Conservation (phyloP, 2,113 vertebrate species). For the Chitala chitala region DNA sequence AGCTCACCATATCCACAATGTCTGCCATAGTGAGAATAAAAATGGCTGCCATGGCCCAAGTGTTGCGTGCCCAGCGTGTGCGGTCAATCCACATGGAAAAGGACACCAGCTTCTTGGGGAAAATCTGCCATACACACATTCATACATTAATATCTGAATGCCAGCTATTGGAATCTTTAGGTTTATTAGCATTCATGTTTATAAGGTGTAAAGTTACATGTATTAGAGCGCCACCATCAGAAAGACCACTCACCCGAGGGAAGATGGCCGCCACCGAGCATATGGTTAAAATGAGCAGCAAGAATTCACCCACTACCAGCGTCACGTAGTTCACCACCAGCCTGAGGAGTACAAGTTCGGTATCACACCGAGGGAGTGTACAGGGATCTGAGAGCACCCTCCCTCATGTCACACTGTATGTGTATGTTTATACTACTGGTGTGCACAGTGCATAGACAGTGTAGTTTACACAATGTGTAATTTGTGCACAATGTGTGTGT, state of each 20-base stretch:
- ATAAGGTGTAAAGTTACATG: too few relatives aligned
- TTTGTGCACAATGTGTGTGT: too few relatives aligned
- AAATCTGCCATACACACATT: constrained; percentile 57
- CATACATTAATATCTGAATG: constrained; percentile 14
- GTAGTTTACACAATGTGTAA: too few relatives aligned
- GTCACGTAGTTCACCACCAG: constrained; percentile 86
- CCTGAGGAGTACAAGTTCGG: constrained; percentile 56
- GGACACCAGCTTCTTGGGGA: constrained; percentile 79
- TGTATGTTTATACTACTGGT: neutral
- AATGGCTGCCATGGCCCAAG: constrained; percentile 89
- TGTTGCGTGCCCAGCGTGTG: constrained; percentile 91
- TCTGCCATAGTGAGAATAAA: constrained; percentile 85
- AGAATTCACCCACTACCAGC: constrained; percentile 72
- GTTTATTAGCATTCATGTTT: too few relatives aligned
- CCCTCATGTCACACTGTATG: neutral
- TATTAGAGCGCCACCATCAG: too few relatives aligned
- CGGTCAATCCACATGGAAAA: constrained; percentile 92
- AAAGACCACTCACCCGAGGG: constrained; percentile 82
- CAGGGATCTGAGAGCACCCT: neutral
- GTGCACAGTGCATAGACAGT: too few relatives aligned
- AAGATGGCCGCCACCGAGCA: constrained; percentile 87
- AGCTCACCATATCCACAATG: constrained; percentile 84
- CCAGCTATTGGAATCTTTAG: too few relatives aligned
- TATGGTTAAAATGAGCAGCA: constrained; percentile 79
- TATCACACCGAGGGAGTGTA: constrained; percentile 5